These are phyloP conservation scores for Stenurella melanura DNA, from an alignment of 2,888 invertebrate genomes.

Conservation along the genomic window DNA sequence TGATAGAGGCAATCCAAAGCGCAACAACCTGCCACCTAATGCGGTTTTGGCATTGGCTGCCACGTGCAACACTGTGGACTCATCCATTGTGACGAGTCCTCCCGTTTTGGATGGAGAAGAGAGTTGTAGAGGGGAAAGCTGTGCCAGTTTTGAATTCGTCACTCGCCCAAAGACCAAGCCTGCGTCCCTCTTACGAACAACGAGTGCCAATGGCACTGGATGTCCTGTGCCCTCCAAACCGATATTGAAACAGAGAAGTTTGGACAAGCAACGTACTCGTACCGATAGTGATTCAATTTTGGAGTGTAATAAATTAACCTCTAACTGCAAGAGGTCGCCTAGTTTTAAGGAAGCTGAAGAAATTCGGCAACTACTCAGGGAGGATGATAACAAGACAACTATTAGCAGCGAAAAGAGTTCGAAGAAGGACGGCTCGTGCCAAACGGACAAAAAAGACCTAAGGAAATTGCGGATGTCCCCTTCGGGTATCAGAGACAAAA, in stretches of 20 bases:
- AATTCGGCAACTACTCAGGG: constrained; percentile 68
- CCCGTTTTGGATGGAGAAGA: constrained; percentile 79
- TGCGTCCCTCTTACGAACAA: constrained; percentile 65
- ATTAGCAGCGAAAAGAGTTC: constrained; percentile 76
- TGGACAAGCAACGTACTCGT: constrained; percentile 68
- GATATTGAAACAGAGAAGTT: constrained; percentile 46
- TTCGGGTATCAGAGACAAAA: constrained; percentile 47
- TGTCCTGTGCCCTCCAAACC: constrained; percentile 49
- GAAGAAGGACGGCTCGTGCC: constrained; percentile 80
- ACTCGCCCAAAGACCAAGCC: constrained; percentile 72
- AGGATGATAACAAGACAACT: constrained; percentile 74
- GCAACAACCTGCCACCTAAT: constrained; percentile 75
- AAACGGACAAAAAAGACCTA: constrained; percentile 81
- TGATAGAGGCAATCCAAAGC: constrained; percentile 63
- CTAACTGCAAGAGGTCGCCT: constrained; percentile 71
- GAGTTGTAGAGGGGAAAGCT: constrained; percentile 79
- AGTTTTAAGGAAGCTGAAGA: constrained; percentile 73
- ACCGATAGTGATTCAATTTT: constrained; percentile 71
- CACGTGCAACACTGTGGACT: constrained; percentile 73
- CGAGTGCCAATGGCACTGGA: constrained; percentile 66
- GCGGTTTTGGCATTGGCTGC: constrained; percentile 76
- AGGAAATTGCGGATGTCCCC: constrained; percentile 74
- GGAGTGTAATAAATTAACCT: constrained; percentile 71
- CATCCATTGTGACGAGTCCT: constrained; percentile 74
- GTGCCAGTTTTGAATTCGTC: constrained; percentile 79